phyloP scores from a whole-genome alignment of 2,888 invertebrate species.

The Cantharis lateralis region DNA sequence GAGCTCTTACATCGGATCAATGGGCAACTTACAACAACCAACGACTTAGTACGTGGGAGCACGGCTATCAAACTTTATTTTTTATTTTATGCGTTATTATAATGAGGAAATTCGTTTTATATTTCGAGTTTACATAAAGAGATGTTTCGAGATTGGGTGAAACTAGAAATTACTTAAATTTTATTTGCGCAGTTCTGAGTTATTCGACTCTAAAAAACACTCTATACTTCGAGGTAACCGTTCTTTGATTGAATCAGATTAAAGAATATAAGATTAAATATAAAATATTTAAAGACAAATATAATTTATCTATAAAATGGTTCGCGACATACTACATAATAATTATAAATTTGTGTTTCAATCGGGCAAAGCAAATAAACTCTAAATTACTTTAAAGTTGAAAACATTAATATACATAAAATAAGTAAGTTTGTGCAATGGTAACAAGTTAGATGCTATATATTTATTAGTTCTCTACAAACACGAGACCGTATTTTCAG shows the following conservation, averaged over 20 bases:
- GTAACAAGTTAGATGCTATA: slow-evolving; percentile 33
- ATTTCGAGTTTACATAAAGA: no score
- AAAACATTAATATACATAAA: slow-evolving; percentile 33
- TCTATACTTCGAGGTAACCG: no score
- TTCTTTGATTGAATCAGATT: not conserved
- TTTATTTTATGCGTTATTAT: no score
- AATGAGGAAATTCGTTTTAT: no score
- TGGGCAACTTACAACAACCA: no score
- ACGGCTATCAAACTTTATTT: no score
- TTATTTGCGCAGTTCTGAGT: no score
- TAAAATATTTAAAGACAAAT: not conserved
- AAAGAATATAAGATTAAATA: not conserved
- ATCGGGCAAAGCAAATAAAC: slow-evolving; percentile 28
- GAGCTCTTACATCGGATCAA: no score
- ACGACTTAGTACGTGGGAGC: no score
- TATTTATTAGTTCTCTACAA: slow-evolving; percentile 38
- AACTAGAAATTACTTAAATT: no score
- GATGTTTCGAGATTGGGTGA: no score
- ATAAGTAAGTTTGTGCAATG: slow-evolving; percentile 31
- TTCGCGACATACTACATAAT: not conserved
- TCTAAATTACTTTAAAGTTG: slow-evolving; percentile 32
- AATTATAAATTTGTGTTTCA: slow-evolving; percentile 32
- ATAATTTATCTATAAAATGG: not conserved
- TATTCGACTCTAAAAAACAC: no score
- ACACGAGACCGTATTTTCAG: slow-evolving; percentile 50